These are phyloP conservation scores for Argyra leucocephala DNA, from an alignment of 2,888 invertebrate genomes.

Conservation along the genomic window DNA sequence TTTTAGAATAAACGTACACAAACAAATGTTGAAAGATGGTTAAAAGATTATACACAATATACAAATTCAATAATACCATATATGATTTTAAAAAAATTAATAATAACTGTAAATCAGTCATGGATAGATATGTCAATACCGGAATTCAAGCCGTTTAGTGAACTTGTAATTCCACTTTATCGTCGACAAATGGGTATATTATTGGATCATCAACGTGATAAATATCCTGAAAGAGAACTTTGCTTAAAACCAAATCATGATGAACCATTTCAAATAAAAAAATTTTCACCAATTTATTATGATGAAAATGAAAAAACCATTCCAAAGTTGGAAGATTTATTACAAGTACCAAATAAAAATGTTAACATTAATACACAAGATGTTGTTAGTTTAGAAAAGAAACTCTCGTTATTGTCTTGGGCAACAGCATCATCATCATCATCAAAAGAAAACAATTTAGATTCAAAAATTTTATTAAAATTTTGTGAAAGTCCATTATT, in stretches of 20 bases:
- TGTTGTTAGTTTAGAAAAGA: background rate
- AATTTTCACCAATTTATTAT: conserved; percentile 18
- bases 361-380: background rate
- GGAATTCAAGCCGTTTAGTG: conserved; percentile 16
- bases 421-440: conserved; percentile 11
- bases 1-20: conserved; percentile 13
- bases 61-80: conserved; percentile 16
- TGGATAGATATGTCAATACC: conserved; percentile 18
- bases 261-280: conserved; percentile 16
- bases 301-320: conserved; percentile 8
- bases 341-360: background rate
- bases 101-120: conserved; percentile 15
- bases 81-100: conserved; percentile 13
- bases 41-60: conserved; percentile 15
- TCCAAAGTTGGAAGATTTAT: conserved; percentile 14
- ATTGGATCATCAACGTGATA: conserved; percentile 10
- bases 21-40: conserved; percentile 14
- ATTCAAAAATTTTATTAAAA: conserved; percentile 4
- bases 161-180: conserved; percentile 17
- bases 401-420: conserved; percentile 14
- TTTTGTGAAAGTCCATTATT: conserved; percentile 13
- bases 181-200: conserved; percentile 19
- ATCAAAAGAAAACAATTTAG: conserved; percentile 5
- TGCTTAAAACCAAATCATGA: conserved; percentile 18
- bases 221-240: conserved; percentile 11